These are phyloP conservation scores for Clanis bilineata DNA, from an alignment of 2,888 invertebrate genomes.

Conservation along the genomic window DNA sequence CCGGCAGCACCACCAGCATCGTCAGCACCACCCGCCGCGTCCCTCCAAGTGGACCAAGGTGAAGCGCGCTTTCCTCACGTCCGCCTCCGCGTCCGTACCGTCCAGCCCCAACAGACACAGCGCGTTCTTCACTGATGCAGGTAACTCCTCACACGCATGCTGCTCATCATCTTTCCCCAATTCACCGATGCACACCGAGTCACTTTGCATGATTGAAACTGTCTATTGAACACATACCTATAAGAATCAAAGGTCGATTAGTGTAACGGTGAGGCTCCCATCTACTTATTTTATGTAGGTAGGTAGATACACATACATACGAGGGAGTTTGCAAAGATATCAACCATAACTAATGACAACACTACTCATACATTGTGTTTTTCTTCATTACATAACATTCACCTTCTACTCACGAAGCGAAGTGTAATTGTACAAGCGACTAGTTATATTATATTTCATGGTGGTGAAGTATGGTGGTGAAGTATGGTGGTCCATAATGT, in stretches of 20 bases:
- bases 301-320: no score
- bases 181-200: not conserved
- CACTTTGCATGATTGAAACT: not conserved
- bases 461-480: no score
- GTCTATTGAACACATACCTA: no score
- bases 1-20: constrained; percentile 52
- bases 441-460: no score
- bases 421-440: no score
- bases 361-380: not conserved
- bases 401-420: not conserved
- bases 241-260: no score
- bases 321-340: not conserved
- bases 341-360: not conserved
- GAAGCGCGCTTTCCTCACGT: constrained; percentile 86
- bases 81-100: constrained; percentile 83
- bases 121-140: constrained; percentile 85
- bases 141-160: constrained; percentile 56
- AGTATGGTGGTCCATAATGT: constrained; percentile 6
- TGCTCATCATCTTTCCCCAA: not conserved
- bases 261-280: no score
- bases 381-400: not conserved
- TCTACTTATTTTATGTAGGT: no score
- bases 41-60: constrained; percentile 89
- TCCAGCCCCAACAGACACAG: constrained; percentile 86
- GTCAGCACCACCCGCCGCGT: constrained; percentile 69